phyloP scores from a whole-genome alignment of 2,797 vertebrate genomes.

The Sibirionetta formosa region DNA sequence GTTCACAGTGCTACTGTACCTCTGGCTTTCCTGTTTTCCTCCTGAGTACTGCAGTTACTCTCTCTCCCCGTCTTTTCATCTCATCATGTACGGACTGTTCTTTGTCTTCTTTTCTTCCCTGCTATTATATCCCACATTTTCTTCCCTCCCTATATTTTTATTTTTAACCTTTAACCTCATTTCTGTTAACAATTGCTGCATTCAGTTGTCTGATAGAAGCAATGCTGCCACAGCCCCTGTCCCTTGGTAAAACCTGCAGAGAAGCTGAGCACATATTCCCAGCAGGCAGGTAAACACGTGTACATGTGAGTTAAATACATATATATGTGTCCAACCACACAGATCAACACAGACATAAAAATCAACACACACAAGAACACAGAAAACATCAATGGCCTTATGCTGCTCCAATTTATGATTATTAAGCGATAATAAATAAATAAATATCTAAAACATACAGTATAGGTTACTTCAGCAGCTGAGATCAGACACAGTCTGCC shows the following conservation, averaged over 20 bases:
- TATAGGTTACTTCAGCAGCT: too few species aligned
- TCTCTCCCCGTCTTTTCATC: rapidly evolving
- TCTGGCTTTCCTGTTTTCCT: not conserved
- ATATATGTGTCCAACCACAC: not conserved
- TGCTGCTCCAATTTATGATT: not conserved
- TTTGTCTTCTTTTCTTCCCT: not conserved
- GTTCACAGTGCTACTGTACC: not conserved
- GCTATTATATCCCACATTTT: not conserved
- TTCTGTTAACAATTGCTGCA: not conserved
- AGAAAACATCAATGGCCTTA: rapidly evolving
- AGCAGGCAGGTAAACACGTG: not conserved
- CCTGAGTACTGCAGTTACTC: not conserved
- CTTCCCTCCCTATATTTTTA: rapidly evolving
- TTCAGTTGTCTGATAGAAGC: not conserved
- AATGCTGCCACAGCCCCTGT: rapidly evolving
- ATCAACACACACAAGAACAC: not conserved
- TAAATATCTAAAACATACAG: too few species aligned
- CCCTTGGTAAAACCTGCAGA: not conserved
- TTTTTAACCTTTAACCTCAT: not conserved
- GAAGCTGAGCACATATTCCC: rapidly evolving
- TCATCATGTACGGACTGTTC: rapidly evolving
- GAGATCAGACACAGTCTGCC: too few species aligned
- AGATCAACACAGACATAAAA: not conserved
- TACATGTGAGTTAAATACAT: rapidly evolving
- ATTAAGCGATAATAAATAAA: not conserved